phyloP scores from a whole-genome alignment of 2,888 invertebrate species.

The Elegia similella region DNA sequence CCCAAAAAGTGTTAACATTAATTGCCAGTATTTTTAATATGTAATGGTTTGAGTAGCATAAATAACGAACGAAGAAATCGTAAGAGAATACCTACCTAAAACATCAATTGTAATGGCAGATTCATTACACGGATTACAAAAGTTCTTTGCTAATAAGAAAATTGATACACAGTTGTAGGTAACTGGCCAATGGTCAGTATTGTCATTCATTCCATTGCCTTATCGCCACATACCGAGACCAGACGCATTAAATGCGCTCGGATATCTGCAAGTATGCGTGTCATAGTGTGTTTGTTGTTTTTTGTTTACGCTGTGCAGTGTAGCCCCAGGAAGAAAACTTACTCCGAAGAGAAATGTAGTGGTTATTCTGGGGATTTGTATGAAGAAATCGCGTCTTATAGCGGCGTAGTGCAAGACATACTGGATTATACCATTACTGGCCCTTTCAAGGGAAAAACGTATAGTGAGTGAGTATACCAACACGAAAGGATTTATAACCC shows the following conservation, averaged over 20 bases:
- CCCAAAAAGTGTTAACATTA: no score
- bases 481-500: no score
- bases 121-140: no score
- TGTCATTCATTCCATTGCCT: conserved; percentile 6
- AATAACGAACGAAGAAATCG: no score
- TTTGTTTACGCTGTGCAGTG: conserved; percentile 26
- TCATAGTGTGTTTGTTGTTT: conserved; percentile 2
- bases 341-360: conserved; percentile 35
- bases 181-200: not conserved
- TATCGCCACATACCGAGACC: conserved; percentile 4
- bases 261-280: conserved; percentile 14
- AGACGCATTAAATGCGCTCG: conserved; percentile 7
- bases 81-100: no score
- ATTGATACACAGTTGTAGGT: not conserved
- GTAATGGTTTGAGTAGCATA: no score
- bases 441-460: conserved; percentile 80
- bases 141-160: not conserved
- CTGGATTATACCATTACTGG: conserved; percentile 74
- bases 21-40: no score
- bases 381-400: conserved; percentile 83
- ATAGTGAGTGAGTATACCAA: conserved; percentile 67
- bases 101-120: no score
- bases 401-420: conserved; percentile 73
- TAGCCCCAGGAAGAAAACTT: conserved; percentile 28
- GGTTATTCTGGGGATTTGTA: conserved; percentile 44